A percentile compares a stretch with the other conserved stretches of the same genome.
Evolutionary conservation across 2,888 invertebrate genomes (phyloP).

Genomic region (Pteria penguin): DNA sequence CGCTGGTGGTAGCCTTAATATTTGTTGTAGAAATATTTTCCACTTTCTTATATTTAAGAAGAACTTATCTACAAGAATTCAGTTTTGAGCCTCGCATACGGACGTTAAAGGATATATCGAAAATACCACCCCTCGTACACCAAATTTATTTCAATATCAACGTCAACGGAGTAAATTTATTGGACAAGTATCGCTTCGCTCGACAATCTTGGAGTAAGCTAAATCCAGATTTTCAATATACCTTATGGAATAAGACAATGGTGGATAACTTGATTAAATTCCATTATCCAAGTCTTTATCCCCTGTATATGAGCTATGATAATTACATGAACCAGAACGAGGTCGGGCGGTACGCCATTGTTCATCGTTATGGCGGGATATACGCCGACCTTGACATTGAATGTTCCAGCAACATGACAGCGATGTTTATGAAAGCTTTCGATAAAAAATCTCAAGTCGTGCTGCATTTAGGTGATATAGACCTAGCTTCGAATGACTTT

Average conservation of each 20-base stretch:
- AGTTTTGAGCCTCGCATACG: neutral
- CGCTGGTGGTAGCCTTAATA: too few species aligned
- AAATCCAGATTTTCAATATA: neutral
- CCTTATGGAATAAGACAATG: neutral
- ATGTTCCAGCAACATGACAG: neutral
- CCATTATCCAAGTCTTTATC: neutral
- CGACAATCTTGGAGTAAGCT: neutral
- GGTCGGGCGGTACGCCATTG: neutral
- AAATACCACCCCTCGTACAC: neutral
- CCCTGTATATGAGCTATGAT: neutral
- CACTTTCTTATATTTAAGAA: neutral
- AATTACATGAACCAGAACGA: neutral
- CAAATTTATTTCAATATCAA: slow-evolving; percentile 1
- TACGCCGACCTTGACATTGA: slow-evolving; percentile 1
- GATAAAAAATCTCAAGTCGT: neutral
- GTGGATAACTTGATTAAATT: neutral
- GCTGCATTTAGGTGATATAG: neutral
- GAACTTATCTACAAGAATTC: neutral
- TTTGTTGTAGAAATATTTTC: neutral
- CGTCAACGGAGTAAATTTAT: neutral
- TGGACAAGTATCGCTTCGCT: neutral
- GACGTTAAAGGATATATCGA: neutral
- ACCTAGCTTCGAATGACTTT: neutral
- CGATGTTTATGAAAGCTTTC: neutral
- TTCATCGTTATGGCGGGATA: neutral